Conservation (phyloP, 1,140 invertebrate species). For the Andricus grossulariae region DNA sequence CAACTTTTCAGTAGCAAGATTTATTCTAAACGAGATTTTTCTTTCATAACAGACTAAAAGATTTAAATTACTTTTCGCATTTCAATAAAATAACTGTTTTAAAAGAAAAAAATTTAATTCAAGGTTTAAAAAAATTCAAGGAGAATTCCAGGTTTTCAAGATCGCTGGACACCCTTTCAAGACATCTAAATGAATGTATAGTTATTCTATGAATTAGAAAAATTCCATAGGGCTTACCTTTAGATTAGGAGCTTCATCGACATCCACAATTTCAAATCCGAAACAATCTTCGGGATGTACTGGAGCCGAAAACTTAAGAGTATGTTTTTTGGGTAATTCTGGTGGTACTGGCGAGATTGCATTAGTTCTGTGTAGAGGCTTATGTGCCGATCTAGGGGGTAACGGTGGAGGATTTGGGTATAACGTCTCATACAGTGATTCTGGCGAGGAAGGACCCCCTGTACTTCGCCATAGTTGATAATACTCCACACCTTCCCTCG, state of each 20-base stretch:
- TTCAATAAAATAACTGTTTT: too few relatives aligned
- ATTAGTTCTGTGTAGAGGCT: conserved; percentile 80
- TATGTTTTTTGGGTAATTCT: conserved; percentile 73
- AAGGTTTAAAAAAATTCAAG: too few relatives aligned
- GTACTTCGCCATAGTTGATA: conserved; percentile 74
- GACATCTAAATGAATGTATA: too few relatives aligned
- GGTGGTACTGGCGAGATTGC: conserved; percentile 73
- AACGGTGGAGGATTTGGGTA: conserved; percentile 75
- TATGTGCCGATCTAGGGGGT: conserved; percentile 76
- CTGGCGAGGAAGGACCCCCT: conserved; percentile 62
- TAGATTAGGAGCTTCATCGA: conserved; percentile 78
- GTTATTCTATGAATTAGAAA: conserved; percentile 17
- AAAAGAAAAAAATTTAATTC: too few relatives aligned
- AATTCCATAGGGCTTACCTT: conserved; percentile 57
- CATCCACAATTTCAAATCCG: conserved; percentile 86
- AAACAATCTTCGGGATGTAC: conserved; percentile 83
- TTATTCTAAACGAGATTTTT: too few relatives aligned
- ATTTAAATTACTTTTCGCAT: too few relatives aligned
- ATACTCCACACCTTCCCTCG: conserved; percentile 69
- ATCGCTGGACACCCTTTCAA: too few relatives aligned
- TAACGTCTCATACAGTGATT: conserved; percentile 63
- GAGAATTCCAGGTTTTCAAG: too few relatives aligned
- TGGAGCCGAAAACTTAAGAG: conserved; percentile 71
- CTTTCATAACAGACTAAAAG: too few relatives aligned
- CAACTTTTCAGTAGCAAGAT: too few relatives aligned